A percentile compares a stretch with the other conserved stretches of the same genome.
Conservation (phyloP, 2,888 invertebrate genomes). For the Dryadula phaetusa region DNA sequence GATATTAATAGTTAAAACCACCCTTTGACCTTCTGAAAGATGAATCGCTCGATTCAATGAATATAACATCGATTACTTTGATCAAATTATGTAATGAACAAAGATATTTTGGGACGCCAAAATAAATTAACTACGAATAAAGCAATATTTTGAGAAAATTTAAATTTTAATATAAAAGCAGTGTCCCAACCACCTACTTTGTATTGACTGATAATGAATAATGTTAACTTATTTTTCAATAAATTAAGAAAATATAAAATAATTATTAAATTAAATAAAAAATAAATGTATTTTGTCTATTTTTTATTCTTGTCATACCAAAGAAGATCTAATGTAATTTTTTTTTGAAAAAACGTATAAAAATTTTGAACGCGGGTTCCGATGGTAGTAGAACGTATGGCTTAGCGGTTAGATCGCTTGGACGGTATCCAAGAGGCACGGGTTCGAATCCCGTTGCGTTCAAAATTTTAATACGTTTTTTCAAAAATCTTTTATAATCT, state of each 20-base stretch:
- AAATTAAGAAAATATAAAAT: background rate
- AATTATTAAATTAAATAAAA: too few species aligned
- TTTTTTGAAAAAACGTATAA: too few species aligned
- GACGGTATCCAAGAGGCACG: too few species aligned
- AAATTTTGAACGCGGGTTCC: too few species aligned
- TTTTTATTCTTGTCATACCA: too few species aligned
- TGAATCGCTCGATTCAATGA: slow-evolving; percentile 38
- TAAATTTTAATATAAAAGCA: background rate
- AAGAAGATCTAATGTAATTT: too few species aligned
- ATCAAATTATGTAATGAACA: slow-evolving; percentile 32
- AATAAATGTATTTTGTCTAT: too few species aligned
- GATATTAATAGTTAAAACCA: slow-evolving; percentile 33
- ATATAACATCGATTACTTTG: slow-evolving; percentile 41
- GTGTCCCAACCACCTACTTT: background rate
- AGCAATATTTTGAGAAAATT: slow-evolving; percentile 2
- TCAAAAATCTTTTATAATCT: too few species aligned
- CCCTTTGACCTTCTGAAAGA: slow-evolving; percentile 38
- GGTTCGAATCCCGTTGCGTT: too few species aligned
- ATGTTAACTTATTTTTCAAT: background rate
- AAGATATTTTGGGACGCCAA: slow-evolving; percentile 15
- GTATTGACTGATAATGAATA: background rate
- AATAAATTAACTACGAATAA: slow-evolving; percentile 16
- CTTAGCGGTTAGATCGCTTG: too few species aligned
- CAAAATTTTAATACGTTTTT: too few species aligned
- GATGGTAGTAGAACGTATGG: too few species aligned